Evolutionary conservation across 2,797 vertebrate genomes (phyloP).

Genomic region (Micropoecilia bifurca): DNA sequence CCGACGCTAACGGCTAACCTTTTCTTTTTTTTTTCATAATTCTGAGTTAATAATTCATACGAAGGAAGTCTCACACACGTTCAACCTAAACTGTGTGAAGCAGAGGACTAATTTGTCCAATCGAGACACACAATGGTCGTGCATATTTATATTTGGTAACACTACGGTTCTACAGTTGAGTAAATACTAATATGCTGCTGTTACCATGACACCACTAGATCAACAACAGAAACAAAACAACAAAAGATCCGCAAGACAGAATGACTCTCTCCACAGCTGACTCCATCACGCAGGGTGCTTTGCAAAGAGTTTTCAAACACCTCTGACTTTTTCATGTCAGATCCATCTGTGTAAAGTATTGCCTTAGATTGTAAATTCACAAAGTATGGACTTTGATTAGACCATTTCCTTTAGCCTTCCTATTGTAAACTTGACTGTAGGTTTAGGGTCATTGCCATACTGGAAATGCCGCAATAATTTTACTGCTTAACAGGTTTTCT

Average conservation of each 20-base stretch:
- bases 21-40: neutral
- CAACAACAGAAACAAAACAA: slow-evolving; percentile 63
- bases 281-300: slow-evolving; percentile 4
- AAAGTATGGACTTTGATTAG: neutral
- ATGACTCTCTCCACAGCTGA: slow-evolving; percentile 42
- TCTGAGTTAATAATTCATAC: slow-evolving; percentile 36
- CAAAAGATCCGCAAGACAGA: slow-evolving; percentile 32
- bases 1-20: slow-evolving; percentile 32
- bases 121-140: slow-evolving; percentile 74
- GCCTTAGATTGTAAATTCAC: neutral
- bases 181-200: slow-evolving; percentile 73
- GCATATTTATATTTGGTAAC: slow-evolving; percentile 56
- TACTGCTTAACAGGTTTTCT: neutral
- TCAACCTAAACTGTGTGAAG: slow-evolving; percentile 31
- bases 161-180: slow-evolving; percentile 70
- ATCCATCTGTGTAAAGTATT: neutral
- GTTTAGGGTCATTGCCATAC: neutral
- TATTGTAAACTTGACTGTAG: neutral
- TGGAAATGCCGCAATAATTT: neutral
- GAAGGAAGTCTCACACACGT: slow-evolving; percentile 14
- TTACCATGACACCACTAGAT: slow-evolving; percentile 86
- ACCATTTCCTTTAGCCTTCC: neutral
- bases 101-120: slow-evolving; percentile 73
- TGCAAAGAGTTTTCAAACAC: neutral
- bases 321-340: neutral